These are phyloP conservation scores for Ptilorrhoa leucosticta DNA, from an alignment of 2,113 vertebrate genomes.

Conservation along the genomic window DNA sequence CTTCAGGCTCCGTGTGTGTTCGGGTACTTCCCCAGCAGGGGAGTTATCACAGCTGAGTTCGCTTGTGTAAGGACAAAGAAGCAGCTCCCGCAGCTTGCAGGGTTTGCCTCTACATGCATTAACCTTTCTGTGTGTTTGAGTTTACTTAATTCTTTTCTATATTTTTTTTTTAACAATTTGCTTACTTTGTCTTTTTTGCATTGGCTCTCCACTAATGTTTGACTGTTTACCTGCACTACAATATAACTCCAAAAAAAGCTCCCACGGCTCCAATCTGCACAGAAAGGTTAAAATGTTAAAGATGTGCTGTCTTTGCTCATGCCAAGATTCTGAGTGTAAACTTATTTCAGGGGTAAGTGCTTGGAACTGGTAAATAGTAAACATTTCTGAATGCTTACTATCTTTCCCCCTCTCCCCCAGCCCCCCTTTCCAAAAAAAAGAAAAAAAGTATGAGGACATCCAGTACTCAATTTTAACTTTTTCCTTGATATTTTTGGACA, in stretches of 20 bases:
- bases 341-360: neutral
- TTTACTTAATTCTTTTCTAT: neutral
- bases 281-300: neutral
- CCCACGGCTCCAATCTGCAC: neutral
- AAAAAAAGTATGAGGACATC: neutral
- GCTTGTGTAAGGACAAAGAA: neutral
- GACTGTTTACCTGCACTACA: neutral
- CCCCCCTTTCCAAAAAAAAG: neutral
- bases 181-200: neutral
- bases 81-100: neutral
- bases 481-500: neutral
- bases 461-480: neutral
- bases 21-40: neutral
- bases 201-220: neutral
- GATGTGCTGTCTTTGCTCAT: neutral
- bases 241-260: neutral
- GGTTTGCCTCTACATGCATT: neutral
- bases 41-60: neutral
- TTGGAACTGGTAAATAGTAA: neutral
- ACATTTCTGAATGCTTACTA: neutral
- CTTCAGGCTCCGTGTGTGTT: neutral
- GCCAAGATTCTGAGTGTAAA: neutral
- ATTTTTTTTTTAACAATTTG: neutral
- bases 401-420: neutral
- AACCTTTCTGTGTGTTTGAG: neutral